Base-by-base conservation (phyloP, 2,113 vertebrate species). In the Gambusia holbrooki region DNA sequence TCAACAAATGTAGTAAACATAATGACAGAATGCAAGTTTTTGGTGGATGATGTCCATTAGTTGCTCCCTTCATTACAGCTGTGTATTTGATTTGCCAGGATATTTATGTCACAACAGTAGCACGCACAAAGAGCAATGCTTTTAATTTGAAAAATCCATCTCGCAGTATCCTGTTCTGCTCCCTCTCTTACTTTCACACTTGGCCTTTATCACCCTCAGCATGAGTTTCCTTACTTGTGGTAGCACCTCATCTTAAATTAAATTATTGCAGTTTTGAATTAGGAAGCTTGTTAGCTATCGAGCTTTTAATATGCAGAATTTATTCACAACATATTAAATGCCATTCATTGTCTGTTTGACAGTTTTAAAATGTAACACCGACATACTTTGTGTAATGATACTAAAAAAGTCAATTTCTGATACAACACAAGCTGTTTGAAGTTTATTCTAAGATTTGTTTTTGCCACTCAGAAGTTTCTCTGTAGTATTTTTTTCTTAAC, bases 181-280 rank as follows among this genome's bases (percentile, higher is more conserved):
- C 48, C 22, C 67, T 70, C 30, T 30, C 68, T 27, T 54, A 58
- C 68, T 70, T 13, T 70, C 51, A 60, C 68, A 35, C 7, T 58
- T 48, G 45, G 45, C 45, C 5, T 58, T 58, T 7, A 25, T 8
- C 51, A 58, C 48, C 19, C 30, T 70, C 30, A 70, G 51, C 48
- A 58, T 60, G 48, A 25, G n/a, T 33, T 15, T 0, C 22, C 30
- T 58, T 32, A 58, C 48, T 27, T 70, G 51, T 35, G 51, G 5
- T 70, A n/a, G 48, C 68, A 60, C 30, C 68, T 70, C 51, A 15
- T 35, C 22, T 33, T 37, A 35, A 32, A 70, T 35, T 7, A 32
- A 27, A 33, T 60, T 32, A 27, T 60, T 33, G 35, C 3, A 51
- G 30, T 51, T 30, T 58, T n/a, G 51, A 58, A 58, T 25, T 58